A percentile compares a stretch with the other conserved stretches of the same genome.
Evolutionary conservation across 2,888 invertebrate species (phyloP).

Genomic region (Luperina nickerlii): DNA sequence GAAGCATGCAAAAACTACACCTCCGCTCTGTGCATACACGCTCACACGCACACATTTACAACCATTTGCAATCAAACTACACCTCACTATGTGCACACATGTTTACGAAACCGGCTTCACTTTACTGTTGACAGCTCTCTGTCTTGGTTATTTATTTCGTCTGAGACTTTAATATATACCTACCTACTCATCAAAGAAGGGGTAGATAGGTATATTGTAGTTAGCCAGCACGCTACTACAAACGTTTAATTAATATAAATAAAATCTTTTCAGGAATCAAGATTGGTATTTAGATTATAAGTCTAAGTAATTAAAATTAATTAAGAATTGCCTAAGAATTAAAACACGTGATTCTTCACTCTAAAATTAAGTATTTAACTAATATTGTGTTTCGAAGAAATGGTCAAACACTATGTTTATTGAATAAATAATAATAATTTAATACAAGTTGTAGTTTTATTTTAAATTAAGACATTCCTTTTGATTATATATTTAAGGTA

Average conservation of each 20-base stretch:
- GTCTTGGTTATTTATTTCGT: too few relatives aligned
- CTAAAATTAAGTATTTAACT: conserved; percentile 14
- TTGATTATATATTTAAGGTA: not conserved
- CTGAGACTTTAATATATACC: too few relatives aligned
- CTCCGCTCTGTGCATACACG: too few relatives aligned
- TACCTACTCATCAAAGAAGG: not conserved
- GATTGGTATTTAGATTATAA: conserved; percentile 21
- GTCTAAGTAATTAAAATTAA: conserved; percentile 26
- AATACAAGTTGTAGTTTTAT: conserved; percentile 7
- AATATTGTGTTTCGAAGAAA: conserved; percentile 13
- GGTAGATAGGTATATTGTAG: not conserved
- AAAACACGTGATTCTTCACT: conserved; percentile 2
- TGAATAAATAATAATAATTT: conserved; percentile 23
- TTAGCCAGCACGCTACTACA: not conserved
- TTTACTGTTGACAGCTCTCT: too few relatives aligned
- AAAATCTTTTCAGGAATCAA: conserved; percentile 33
- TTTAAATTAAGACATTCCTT: not conserved
- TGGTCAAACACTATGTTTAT: not conserved
- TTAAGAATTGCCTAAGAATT: conserved; percentile 9
- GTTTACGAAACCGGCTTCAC: too few relatives aligned
- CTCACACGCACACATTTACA: too few relatives aligned
- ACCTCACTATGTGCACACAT: too few relatives aligned
- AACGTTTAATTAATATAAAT: not conserved
- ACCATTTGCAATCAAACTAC: too few relatives aligned
- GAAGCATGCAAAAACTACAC: too few relatives aligned